Evolutionary conservation across 2,797 vertebrate species (phyloP).

Genomic region (Eupleurogrammus muticus): DNA sequence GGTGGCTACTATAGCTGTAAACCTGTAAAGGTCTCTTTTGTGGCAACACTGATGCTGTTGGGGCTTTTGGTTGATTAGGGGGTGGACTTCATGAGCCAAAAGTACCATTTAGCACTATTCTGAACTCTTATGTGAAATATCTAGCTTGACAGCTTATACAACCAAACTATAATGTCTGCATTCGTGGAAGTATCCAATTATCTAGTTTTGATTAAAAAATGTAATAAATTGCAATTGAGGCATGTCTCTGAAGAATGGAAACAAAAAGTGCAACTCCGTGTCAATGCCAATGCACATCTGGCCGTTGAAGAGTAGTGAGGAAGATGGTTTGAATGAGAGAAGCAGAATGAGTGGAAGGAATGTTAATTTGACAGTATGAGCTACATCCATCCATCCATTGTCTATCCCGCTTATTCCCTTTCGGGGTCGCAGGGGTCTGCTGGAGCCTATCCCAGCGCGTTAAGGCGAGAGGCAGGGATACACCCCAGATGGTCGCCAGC

Average conservation of each 20-base stretch:
- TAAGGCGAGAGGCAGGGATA: too few species aligned
- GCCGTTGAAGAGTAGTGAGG: conserved; percentile 31
- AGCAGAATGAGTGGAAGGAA: conserved; percentile 45
- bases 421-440: too few species aligned
- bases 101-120: conserved; percentile 41
- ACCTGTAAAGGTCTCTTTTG: conserved; percentile 26
- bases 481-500: too few species aligned
- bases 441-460: too few species aligned
- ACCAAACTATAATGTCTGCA: conserved; percentile 28
- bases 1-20: conserved; percentile 5
- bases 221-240: conserved; percentile 23
- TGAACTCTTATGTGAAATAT: conserved; percentile 28
- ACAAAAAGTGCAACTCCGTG: conserved; percentile 27
- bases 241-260: conserved; percentile 28
- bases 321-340: conserved; percentile 30
- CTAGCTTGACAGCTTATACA: conserved; percentile 32
- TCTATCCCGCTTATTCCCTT: too few species aligned
- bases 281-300: conserved; percentile 31
- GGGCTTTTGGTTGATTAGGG: conserved; percentile 37
- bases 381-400: too few species aligned
- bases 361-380: conserved; percentile 51
- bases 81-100: conserved; percentile 44
- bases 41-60: conserved; percentile 43
- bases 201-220: conserved; percentile 26
- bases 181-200: conserved; percentile 17